Base-by-base conservation (phyloP, 2,113 vertebrate genomes). In the Calidris pygmaea region DNA sequence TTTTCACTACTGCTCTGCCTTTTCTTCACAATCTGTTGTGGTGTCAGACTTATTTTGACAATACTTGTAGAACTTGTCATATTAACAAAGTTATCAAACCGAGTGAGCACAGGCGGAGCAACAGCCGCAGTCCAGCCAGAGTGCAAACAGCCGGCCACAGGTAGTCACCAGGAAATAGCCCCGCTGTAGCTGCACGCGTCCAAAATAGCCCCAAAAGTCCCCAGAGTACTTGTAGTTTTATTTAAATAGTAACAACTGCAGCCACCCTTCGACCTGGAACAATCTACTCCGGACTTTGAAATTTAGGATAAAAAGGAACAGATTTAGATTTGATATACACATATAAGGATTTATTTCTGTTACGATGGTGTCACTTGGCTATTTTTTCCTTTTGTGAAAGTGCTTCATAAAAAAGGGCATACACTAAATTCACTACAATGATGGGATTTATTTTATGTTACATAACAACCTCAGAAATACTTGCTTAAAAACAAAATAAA, bases 1-100 rank as follows among this genome's bases (percentile, higher is more conserved):
- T 74, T 94, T 95, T 88, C 95, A 76, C 88, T 95, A 78, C 82
- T 73, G 93, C 95, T 96, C 92, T 96, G 95, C 94, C 96, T 97
- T 96, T 96, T 97, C 90, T 96, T 96, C 92, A 68, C 91, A 96
- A 96, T 96, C 93, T 95, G 90, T 97, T 92, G 81, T 72, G 76
- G 94, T 96, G 96, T 94, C 87, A 97, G 96, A 95, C 95, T 95
- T 97, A 96, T 97, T 97, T 97, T 97, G 97, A 97, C 95, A 97
- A 96, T 95, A 70, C 92, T 86, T 93, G 92, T 91, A 91, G 90
- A 96, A 96, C 85, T 96, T 96, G 96, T 96, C 96, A 96, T 85
- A 96, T 95, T 96, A 96, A 91, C 86, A 92, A 95, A 93, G 94
- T 93, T 85, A 83, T 96, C 85, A 89, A 90, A 39, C 76, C n/a